Conservation (phyloP, 2,113 vertebrate genomes). For the Scomber japonicus region DNA sequence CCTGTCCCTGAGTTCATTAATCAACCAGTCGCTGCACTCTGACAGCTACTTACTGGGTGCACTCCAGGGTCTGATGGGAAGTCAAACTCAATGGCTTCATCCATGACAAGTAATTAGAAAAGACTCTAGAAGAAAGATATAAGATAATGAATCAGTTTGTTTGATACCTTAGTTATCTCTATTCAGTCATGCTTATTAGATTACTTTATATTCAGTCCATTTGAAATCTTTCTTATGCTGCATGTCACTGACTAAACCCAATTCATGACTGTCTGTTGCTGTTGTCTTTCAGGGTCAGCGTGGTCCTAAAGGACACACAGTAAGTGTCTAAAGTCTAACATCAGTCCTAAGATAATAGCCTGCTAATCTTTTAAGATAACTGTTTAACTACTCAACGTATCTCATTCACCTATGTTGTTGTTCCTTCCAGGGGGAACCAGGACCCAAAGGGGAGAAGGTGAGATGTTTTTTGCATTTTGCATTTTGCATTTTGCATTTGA, state of each 20-base stretch:
- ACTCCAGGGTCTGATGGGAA: conserved; percentile 30
- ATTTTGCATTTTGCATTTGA: too few relatives aligned
- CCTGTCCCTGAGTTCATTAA: conserved; percentile 52
- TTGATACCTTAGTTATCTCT: conserved; percentile 1
- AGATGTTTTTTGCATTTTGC: conserved; percentile 7
- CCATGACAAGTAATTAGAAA: conserved; percentile 12
- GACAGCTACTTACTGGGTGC: conserved; percentile 47
- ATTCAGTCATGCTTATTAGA: neutral
- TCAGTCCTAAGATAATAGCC: neutral
- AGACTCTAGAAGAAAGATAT: neutral
- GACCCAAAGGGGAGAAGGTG: conserved; percentile 83
- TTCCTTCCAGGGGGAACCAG: conserved; percentile 89
- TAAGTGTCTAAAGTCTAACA: conserved; percentile 63
- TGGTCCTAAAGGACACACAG: conserved; percentile 83
- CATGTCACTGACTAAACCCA: neutral
- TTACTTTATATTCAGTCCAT: neutral
- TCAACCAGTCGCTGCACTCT: conserved; percentile 41
- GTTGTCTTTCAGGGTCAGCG: conserved; percentile 80
- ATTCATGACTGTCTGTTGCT: conserved; percentile 21
- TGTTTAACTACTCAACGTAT: conserved; percentile 67
- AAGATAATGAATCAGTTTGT: conserved; percentile 7
- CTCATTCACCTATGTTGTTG: conserved; percentile 13
- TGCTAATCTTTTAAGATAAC: neutral
- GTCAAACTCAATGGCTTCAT: conserved; percentile 23
- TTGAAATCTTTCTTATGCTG: neutral